Evolutionary conservation across 2,797 vertebrate species (phyloP), one percentile per base, ranked within the genome.

Genomic region (Todus mexicanus): DNA sequence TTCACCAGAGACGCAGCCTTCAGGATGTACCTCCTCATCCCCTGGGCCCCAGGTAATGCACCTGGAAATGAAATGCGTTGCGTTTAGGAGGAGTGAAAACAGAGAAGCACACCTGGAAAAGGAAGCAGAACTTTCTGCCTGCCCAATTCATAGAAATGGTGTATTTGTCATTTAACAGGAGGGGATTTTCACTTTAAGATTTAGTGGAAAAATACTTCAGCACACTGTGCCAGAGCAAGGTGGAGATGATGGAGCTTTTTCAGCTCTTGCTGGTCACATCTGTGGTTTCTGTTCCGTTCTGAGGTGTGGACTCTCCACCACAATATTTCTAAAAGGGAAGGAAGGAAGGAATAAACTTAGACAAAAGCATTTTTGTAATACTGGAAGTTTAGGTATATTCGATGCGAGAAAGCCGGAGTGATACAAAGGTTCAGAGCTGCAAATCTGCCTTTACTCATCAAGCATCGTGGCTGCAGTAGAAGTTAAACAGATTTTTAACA

Each of bases 261-360:
- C 89, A 98, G 94, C 88, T 98, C 97, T 87, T 96, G 95, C 68
- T 91, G 96, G 77, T 93, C 97, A 90, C 95, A 48, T 78, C 96
- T 97, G 70, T 97, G 96, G 48, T 97, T 98, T 89, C 82, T 93
- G 85, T 98, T 98, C 51, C 84, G 93, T 93, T 98, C 96, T 93
- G 97, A 84, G 40, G 87, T 31, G 16, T 42, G 48, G 82, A 97
- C 96, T 92, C 88, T 94, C 92, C 91, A 71, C 96, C 98, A 69
- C 15, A 68, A 10, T 40, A 70, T 48, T 85, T 54, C 11, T 23
- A 48, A 17, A 79, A 69, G 18, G 21, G 33, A 53, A 60, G 25
- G 54, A 53, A 60, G 25, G 54, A 72, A 86, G 10, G 27, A 57
- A 80, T 60, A 43, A 72, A 56, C 4, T 31, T 56, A 9, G 35